phyloP scores from a whole-genome alignment of 1,140 invertebrate species.

The Frieseomelitta varia region DNA sequence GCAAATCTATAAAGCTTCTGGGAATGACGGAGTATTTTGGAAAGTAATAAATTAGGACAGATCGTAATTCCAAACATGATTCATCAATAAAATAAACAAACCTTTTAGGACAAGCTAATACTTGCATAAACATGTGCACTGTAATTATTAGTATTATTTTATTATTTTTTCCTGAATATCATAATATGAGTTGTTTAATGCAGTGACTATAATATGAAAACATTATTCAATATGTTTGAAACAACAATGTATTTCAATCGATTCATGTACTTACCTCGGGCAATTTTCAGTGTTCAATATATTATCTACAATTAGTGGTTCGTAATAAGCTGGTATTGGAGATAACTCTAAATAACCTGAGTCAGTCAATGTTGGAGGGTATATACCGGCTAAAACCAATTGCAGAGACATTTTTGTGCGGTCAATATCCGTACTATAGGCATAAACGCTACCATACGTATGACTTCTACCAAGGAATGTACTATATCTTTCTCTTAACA shows the following conservation, averaged over 20 bases:
- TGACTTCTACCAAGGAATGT: slow-evolving; percentile 81
- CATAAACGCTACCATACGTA: slow-evolving; percentile 76
- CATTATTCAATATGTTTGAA: no score
- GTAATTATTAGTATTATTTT: no score
- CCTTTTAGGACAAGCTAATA: no score
- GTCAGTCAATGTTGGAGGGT: slow-evolving; percentile 78
- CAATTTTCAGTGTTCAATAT: background rate
- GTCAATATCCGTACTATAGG: slow-evolving; percentile 81
- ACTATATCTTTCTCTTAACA: slow-evolving; percentile 82
- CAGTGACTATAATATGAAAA: no score
- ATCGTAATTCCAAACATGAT: no score
- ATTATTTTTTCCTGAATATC: no score
- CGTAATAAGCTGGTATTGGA: slow-evolving; percentile 66
- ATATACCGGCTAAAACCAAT: slow-evolving; percentile 82
- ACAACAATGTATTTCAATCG: background rate
- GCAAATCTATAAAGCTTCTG: no score
- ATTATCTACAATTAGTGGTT: slow-evolving; percentile 53
- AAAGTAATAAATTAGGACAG: no score
- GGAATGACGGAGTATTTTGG: no score
- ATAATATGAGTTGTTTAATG: no score
- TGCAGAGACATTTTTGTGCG: slow-evolving; percentile 84
- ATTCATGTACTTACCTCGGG: background rate
- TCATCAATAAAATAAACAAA: no score
- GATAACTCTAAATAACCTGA: slow-evolving; percentile 79
- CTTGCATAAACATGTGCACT: no score